Percentiles rank a stretch among this genome's conserved stretches.
Conservation (phyloP, 2,888 invertebrate genomes). For the Dilophus febrilis region DNA sequence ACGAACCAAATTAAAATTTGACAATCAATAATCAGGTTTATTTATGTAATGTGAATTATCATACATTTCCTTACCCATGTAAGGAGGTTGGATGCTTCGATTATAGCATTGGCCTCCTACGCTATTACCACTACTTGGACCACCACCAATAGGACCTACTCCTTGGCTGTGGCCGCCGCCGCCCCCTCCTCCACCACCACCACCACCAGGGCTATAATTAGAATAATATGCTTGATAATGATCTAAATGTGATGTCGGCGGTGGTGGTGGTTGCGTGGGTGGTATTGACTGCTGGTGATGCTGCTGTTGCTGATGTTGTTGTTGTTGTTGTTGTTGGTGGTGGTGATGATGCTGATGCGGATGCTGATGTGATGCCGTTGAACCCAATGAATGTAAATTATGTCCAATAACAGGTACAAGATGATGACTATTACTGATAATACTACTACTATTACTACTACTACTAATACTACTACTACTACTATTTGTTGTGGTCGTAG, state of each 20-base stretch:
- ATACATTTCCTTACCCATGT: slow-evolving; percentile 33
- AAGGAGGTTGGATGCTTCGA: slow-evolving; percentile 32
- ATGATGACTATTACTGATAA: slow-evolving; percentile 23
- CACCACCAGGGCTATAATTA: slow-evolving; percentile 24
- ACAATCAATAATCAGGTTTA: not conserved
- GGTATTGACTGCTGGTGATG: slow-evolving; percentile 27
- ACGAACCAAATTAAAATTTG: not conserved
- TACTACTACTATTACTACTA: no score
- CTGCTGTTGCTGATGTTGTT: slow-evolving; percentile 14
- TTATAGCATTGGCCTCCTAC: slow-evolving; percentile 37
- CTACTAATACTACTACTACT: no score
- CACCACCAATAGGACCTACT: slow-evolving; percentile 18
- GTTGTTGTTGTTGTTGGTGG: no score
- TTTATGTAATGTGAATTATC: slow-evolving; percentile 17
- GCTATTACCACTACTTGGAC: no score
- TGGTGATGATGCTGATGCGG: slow-evolving; percentile 11
- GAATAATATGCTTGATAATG: slow-evolving; percentile 41
- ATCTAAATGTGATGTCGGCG: slow-evolving; percentile 28
- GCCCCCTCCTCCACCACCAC: slow-evolving; percentile 29
- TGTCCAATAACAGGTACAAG: slow-evolving; percentile 26
- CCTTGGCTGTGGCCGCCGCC: slow-evolving; percentile 38
- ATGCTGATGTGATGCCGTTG: slow-evolving; percentile 27
- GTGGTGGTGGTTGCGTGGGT: slow-evolving; percentile 13
- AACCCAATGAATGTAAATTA: no score
- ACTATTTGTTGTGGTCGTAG: no score